phyloP scores from a whole-genome alignment of 2,797 vertebrate genomes.

The Pantherophis alleghaniensis region DNA sequence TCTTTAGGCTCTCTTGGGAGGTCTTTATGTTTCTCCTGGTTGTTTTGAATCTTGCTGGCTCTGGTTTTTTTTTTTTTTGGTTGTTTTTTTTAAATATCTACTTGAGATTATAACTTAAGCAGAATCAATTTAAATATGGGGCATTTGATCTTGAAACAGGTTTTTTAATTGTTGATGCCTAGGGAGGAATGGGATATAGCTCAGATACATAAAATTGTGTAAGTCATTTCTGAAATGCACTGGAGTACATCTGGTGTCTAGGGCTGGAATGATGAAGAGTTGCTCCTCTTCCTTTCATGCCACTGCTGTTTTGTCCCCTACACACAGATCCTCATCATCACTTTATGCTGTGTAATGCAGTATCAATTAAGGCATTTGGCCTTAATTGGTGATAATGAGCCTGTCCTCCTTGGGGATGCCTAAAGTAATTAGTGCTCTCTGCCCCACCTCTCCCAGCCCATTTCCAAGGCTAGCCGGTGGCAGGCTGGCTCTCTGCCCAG shows the following conservation, averaged over 20 bases:
- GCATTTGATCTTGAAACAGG: not conserved
- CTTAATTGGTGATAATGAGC: slow-evolving; percentile 58
- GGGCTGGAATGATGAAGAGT: not conserved
- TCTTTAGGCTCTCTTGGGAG: not conserved
- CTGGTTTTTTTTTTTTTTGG: not conserved
- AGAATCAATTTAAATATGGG: not conserved
- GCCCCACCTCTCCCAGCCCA: slow-evolving; percentile 10
- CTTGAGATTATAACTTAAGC: not conserved
- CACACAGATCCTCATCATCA: not conserved
- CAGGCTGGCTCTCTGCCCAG: slow-evolving; percentile 34
- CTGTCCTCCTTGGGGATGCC: slow-evolving; percentile 32
- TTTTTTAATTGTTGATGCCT: not conserved
- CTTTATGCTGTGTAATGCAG: slow-evolving; percentile 28
- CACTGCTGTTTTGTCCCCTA: not conserved
- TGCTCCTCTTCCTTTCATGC: not conserved
- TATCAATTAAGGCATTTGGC: slow-evolving; percentile 48
- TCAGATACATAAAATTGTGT: not conserved
- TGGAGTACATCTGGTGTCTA: not conserved
- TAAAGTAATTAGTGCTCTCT: slow-evolving; percentile 43
- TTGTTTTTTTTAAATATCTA: no score
- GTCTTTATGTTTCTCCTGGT: not conserved
- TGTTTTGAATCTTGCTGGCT: not conserved
- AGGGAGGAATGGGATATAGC: not conserved
- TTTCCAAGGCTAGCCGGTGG: not conserved
- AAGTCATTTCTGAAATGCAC: not conserved